Evolutionary conservation across 2,888 invertebrate genomes (phyloP).

Genomic region (Apamea monoglypha): DNA sequence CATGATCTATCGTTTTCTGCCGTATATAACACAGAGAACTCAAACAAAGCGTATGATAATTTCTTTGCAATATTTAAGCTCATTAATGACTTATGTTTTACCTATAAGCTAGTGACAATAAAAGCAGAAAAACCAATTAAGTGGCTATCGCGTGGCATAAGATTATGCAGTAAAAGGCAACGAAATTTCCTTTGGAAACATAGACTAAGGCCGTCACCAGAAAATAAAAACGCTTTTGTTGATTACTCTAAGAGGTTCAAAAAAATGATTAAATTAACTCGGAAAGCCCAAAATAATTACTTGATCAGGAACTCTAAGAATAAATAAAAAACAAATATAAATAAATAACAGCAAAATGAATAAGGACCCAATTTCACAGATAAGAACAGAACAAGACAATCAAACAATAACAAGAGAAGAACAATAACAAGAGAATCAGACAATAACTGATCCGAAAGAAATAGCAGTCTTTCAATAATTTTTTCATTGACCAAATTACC

Average conservation of each 20-base stretch:
- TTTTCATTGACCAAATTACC: constrained; percentile 8
- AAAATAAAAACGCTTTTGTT: constrained; percentile 8
- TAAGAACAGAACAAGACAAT: no score
- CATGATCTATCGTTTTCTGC: constrained; percentile 20
- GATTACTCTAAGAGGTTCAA: constrained; percentile 6
- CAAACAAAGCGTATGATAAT: constrained; percentile 15
- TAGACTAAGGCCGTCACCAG: constrained; percentile 4
- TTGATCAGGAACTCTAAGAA: no score
- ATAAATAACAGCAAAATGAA: no score
- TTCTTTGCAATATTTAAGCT: constrained; percentile 21
- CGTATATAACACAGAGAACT: constrained; percentile 5
- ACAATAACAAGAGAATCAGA: no score
- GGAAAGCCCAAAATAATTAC: background rate
- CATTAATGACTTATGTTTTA: constrained; percentile 20
- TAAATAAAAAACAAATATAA: no score
- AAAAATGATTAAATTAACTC: background rate
- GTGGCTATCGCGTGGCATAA: constrained; percentile 25
- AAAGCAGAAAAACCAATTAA: constrained; percentile 10
- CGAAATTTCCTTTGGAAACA: constrained; percentile 16
- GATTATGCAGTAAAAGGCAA: constrained; percentile 7
- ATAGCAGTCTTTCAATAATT: constrained; percentile 29
- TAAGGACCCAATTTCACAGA: no score
- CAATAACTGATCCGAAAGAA: background rate
- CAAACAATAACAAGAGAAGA: no score
- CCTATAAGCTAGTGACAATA: constrained; percentile 3